A percentile compares a stretch with the other conserved stretches of the same genome.
phyloP scores from a whole-genome alignment of 2,113 vertebrate genomes.

The Pithys albifrons region DNA sequence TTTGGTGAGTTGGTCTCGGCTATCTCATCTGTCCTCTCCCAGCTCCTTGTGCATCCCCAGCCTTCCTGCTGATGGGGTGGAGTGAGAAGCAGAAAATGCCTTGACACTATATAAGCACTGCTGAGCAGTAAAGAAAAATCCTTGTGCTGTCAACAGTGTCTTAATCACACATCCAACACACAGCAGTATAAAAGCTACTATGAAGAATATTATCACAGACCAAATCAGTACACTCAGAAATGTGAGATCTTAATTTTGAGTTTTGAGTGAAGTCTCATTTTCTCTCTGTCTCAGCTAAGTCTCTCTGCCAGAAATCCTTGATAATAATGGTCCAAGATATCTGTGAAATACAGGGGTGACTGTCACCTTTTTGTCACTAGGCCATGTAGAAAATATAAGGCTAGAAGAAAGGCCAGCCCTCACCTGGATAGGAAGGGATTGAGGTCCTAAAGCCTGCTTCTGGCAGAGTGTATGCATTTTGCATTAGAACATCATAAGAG shows the following conservation, averaged over 20 bases:
- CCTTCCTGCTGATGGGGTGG: rapidly evolving
- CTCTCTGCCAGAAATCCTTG: not conserved
- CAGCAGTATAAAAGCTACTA: not conserved
- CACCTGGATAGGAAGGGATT: no score
- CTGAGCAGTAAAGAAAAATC: not conserved
- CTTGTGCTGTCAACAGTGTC: not conserved
- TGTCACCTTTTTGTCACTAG: not conserved
- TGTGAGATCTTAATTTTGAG: not conserved
- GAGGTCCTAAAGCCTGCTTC: not conserved
- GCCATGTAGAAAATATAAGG: not conserved
- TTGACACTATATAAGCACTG: not conserved
- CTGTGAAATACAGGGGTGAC: not conserved
- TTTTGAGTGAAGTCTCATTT: not conserved
- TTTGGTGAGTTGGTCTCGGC: not conserved
- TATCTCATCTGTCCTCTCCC: not conserved
- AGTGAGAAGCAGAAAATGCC: not conserved
- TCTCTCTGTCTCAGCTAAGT: not conserved
- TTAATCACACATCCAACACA: not conserved
- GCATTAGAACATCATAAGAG: not conserved
- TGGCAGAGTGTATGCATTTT: not conserved
- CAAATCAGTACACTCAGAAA: not conserved
- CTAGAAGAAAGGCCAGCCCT: not conserved
- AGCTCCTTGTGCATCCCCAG: not conserved
- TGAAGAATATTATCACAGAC: not conserved
- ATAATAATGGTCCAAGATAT: not conserved